Evolutionary conservation across 1,140 invertebrate genomes (phyloP).

Genomic region (Drosophila aff.): DNA sequence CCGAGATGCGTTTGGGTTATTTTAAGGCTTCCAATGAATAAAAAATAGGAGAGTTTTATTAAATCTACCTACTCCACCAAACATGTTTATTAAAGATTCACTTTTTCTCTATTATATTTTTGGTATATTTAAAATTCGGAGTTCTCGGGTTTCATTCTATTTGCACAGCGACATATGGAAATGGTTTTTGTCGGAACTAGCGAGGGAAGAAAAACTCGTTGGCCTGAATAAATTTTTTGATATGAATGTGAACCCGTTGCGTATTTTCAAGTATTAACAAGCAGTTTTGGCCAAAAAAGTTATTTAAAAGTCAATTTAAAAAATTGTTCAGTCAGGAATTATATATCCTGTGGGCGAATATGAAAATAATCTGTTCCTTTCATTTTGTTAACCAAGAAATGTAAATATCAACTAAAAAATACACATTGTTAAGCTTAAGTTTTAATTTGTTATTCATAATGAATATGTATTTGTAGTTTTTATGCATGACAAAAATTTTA

Average conservation of each 20-base stretch:
- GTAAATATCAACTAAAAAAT: background rate
- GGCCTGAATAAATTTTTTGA: conserved; percentile 1
- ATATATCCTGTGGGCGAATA: background rate
- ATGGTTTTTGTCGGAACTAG: background rate
- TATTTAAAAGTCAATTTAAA: background rate
- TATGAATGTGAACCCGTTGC: background rate
- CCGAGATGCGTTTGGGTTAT: conserved; percentile 12
- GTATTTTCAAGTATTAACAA: conserved; percentile 3
- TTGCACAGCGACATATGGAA: conserved; percentile 6
- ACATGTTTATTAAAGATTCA: conserved; percentile 14
- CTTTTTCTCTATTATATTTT: background rate
- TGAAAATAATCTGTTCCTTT: background rate
- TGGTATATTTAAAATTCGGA: conserved; percentile 9
- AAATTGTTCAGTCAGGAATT: background rate
- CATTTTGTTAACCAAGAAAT: background rate
- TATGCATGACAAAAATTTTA: background rate
- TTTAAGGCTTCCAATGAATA: conserved; percentile 10
- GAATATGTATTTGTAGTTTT: background rate
- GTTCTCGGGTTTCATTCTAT: conserved; percentile 3
- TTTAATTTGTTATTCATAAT: background rate
- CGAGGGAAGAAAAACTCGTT: background rate
- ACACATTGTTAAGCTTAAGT: background rate
- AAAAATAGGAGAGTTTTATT: background rate
- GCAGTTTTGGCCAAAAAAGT: background rate
- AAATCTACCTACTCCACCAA: background rate